These are phyloP conservation scores for Rhynchotus rufescens DNA, from an alignment of 2,797 vertebrate species.

Conservation along the genomic window DNA sequence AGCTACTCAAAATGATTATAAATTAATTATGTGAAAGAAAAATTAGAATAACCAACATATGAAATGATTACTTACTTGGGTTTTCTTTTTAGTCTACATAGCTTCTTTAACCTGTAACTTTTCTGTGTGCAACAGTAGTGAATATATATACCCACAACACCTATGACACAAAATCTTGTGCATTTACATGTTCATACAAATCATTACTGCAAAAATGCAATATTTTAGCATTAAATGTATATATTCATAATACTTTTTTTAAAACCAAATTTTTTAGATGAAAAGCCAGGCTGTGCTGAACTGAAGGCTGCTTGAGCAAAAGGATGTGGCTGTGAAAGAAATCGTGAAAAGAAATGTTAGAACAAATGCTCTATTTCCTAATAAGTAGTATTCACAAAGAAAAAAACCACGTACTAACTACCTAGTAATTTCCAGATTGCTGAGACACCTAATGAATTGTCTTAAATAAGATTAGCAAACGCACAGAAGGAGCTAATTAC, in stretches of 20 bases:
- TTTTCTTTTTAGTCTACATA: neutral
- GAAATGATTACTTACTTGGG: rapidly evolving
- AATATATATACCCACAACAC: neutral
- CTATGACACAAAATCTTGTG: neutral
- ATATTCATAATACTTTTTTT: neutral
- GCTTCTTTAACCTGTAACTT: neutral
- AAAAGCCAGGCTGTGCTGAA: constrained; percentile 32
- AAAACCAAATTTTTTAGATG: neutral
- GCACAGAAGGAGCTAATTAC: constrained; percentile 55
- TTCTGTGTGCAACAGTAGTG: neutral
- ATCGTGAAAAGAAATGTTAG: constrained; percentile 7
- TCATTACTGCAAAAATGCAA: neutral
- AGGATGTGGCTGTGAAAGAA: neutral
- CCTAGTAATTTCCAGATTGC: constrained; percentile 65
- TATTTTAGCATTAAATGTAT: neutral
- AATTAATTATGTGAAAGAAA: neutral
- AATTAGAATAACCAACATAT: neutral
- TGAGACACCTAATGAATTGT: constrained; percentile 50
- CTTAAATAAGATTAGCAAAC: constrained; percentile 59
- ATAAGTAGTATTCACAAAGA: constrained; percentile 52
- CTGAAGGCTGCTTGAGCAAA: constrained; percentile 15
- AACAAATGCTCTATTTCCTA: constrained; percentile 46
- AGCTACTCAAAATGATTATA: neutral
- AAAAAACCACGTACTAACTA: constrained; percentile 23
- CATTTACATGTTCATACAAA: neutral